Evolutionary conservation across 2,113 vertebrate genomes (phyloP).

Genomic region (Morphnarchus princeps): DNA sequence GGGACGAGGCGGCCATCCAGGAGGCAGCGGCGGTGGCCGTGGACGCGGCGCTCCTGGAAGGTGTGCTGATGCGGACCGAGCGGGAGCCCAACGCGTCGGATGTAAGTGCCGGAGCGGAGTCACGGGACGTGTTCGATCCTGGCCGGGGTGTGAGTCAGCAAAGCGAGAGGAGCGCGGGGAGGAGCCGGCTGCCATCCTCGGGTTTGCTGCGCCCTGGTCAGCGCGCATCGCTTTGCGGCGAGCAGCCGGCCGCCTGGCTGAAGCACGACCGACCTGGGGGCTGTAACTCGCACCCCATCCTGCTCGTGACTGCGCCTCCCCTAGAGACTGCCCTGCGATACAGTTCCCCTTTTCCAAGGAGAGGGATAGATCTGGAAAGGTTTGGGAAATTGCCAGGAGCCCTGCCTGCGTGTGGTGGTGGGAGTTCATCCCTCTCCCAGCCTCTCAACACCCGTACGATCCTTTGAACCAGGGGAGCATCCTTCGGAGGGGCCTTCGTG

Average conservation of each 20-base stretch:
- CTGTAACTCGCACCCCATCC: rapidly evolving
- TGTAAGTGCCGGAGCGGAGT: constrained; percentile 58
- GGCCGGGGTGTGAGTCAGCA: neutral
- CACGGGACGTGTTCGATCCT: neutral
- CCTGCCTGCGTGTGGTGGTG: neutral
- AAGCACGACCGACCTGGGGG: neutral
- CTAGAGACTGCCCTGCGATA: rapidly evolving
- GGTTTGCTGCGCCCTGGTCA: neutral
- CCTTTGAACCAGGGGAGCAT: neutral
- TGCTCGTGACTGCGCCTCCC: neutral
- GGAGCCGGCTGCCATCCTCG: neutral
- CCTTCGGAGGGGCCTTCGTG: neutral
- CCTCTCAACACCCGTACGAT: neutral
- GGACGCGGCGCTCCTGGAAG: constrained; percentile 83
- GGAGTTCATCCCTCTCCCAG: neutral
- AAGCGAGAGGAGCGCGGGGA: neutral
- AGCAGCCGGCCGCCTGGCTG: neutral
- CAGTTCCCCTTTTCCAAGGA: neutral
- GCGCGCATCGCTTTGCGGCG: rapidly evolving
- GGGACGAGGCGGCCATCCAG: constrained; percentile 66
- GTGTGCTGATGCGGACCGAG: constrained; percentile 83
- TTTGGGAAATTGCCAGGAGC: neutral
- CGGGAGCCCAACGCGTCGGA: constrained; percentile 81
- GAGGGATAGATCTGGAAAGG: neutral
- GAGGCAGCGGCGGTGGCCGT: constrained; percentile 76